Conservation (phyloP, 2,797 vertebrate genomes). For the Acestrorhynchus altus region DNA sequence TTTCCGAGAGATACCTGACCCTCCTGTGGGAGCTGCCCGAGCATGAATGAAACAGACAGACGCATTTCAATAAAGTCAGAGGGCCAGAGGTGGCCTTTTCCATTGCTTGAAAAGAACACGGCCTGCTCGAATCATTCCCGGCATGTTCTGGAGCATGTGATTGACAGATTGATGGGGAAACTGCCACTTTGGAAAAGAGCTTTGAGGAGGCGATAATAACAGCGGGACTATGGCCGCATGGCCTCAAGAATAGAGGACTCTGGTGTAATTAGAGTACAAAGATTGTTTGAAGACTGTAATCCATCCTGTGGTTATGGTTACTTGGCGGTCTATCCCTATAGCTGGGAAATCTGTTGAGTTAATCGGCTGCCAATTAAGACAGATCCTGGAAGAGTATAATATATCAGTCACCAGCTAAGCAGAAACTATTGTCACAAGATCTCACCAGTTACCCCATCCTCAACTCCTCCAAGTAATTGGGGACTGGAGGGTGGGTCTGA, state of each 20-base stretch:
- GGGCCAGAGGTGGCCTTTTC: constrained; percentile 61
- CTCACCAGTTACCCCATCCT: constrained; percentile 10
- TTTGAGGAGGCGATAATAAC: constrained; percentile 39
- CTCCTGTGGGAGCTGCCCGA: constrained; percentile 60
- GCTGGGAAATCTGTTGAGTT: constrained; percentile 9
- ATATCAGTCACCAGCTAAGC: constrained; percentile 16
- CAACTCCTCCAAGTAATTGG: constrained; percentile 11
- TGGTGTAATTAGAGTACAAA: constrained; percentile 32
- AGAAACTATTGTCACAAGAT: constrained; percentile 30
- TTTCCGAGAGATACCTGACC: constrained; percentile 69
- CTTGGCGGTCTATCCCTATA: constrained; percentile 19
- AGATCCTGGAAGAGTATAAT: constrained; percentile 30
- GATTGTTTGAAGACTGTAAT: constrained; percentile 29
- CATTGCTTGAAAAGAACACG: constrained; percentile 54
- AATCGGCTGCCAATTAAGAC: constrained; percentile 29
- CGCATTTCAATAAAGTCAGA: constrained; percentile 67
- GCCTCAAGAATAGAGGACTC: constrained; percentile 27
- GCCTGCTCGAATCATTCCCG: constrained; percentile 47
- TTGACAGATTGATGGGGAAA: constrained; percentile 49
- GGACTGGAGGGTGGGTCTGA: constrained; percentile 6
- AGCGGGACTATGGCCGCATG: constrained; percentile 15
- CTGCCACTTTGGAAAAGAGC: constrained; percentile 40
- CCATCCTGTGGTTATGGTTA: constrained; percentile 24
- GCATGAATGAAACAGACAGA: constrained; percentile 68
- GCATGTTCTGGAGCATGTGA: constrained; percentile 44